Conservation (phyloP, 2,888 invertebrate genomes). For the Plebejus melissa region DNA sequence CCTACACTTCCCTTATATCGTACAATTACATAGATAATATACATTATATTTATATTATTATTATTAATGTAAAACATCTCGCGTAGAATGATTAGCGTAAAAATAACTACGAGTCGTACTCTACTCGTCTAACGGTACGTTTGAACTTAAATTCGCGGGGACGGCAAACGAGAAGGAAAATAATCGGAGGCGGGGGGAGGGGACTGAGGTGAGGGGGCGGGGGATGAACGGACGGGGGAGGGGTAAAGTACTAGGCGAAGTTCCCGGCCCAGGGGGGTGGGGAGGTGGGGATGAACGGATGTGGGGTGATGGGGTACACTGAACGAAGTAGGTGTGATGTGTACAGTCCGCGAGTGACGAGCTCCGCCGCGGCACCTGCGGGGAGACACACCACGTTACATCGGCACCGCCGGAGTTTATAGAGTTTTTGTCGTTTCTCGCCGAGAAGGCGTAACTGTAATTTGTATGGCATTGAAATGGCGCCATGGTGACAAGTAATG, state of each 20-base stretch:
- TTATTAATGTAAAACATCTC: conserved; percentile 47
- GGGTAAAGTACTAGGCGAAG: conserved; percentile 19
- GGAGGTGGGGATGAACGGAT: not conserved
- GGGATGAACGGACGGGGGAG: not conserved
- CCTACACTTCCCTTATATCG: conserved; percentile 55
- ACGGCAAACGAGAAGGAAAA: conserved; percentile 2
- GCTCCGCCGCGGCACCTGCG: conserved; percentile 27
- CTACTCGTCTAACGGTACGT: conserved; percentile 28
- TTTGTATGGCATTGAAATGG: too few species aligned
- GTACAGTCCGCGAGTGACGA: conserved; percentile 28
- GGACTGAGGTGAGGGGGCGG: not conserved
- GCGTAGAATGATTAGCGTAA: conserved; percentile 53
- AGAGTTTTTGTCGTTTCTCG: too few species aligned
- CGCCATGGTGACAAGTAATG: too few species aligned
- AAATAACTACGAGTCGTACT: conserved; percentile 32
- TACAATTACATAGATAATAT: conserved; percentile 58
- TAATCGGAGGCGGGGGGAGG: not conserved
- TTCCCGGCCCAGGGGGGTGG: not conserved
- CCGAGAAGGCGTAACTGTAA: too few species aligned
- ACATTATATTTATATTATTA: conserved; percentile 46
- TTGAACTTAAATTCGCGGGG: conserved; percentile 25
- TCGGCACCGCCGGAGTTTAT: not conserved
- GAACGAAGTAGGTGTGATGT: conserved; percentile 30
- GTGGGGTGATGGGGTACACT: conserved; percentile 15
- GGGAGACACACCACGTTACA: not conserved